A percentile compares a stretch with the other conserved stretches of the same genome.
phyloP scores from a whole-genome alignment of 2,113 vertebrate genomes.

The Phoxinus phoxinus region DNA sequence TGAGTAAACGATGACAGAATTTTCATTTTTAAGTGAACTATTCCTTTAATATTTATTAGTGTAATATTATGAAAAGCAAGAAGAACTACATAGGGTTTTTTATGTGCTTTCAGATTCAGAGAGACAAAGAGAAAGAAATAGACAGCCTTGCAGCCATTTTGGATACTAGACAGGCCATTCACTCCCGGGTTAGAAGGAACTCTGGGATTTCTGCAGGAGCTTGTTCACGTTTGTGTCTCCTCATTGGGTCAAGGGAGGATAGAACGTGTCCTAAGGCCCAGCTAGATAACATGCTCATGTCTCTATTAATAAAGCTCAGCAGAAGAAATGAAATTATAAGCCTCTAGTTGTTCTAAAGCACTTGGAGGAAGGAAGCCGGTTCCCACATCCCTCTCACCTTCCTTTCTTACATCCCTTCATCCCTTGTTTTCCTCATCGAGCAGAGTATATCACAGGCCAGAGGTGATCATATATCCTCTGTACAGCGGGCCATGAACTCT shows the following conservation, averaged over 20 bases:
- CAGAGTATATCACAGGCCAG: conserved; percentile 38
- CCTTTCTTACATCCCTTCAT: background rate
- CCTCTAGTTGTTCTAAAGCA: conserved; percentile 33
- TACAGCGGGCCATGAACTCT: conserved; percentile 32
- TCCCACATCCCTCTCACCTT: background rate
- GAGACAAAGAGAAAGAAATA: background rate
- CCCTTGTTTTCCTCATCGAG: conserved; percentile 8
- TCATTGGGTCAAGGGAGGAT: conserved; percentile 18
- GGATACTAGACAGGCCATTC: conserved; percentile 1
- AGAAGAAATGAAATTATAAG: conserved; percentile 34
- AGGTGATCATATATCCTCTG: conserved; percentile 35
- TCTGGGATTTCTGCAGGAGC: conserved; percentile 39
- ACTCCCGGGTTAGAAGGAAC: conserved; percentile 56
- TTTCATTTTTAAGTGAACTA: no score
- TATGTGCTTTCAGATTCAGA: background rate
- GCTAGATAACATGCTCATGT: conserved; percentile 46
- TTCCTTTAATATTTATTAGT: no score
- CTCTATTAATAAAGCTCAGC: conserved; percentile 49
- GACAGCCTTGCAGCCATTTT: background rate
- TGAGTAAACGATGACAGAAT: no score
- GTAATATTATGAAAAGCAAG: background rate
- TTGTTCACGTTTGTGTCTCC: conserved; percentile 3
- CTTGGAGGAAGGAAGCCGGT: conserved; percentile 20
- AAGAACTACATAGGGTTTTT: background rate
- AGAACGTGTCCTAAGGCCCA: conserved; percentile 18